Evolutionary conservation across 2,113 vertebrate species (phyloP), one percentile per base, ranked within the genome.

Genomic region (Tragelaphus buxtoni): DNA sequence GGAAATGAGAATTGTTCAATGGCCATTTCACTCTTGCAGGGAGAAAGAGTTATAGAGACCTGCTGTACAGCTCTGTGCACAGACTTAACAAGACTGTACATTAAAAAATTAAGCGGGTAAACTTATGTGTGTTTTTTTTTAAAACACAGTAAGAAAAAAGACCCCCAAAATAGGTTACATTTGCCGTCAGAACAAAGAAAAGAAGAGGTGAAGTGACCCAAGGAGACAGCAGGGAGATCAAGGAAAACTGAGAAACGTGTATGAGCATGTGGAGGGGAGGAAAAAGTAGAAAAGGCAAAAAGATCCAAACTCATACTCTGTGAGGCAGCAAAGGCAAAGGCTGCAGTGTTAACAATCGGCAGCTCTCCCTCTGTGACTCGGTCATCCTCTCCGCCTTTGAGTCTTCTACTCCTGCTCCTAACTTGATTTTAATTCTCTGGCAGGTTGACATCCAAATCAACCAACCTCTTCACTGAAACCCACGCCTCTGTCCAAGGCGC

Each of bases 341-440:
- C 32, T 6, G 65, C 63, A 24, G 28, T 9, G 72, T 56, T 84
- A 94, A 95, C 79, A 94, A 89, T n/a, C 79, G 81, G 60, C 42
- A 93, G 58, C 93, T 60, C 87, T 88, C 92, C 51, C 47, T 92
- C 51, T 24, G 56, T 26, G 30, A 91, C 58, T 91, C 93, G 80
- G 55, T 72, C 92, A 55, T 58, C 35, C n/a, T 92, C 85, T 92
- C 90, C 83, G 82, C 35, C 82, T 94, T 51, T 89, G 53, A 74
- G 90, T 61, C 79, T 85, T 96, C 90, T 83, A 80, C 63, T 93
- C 35, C 74, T 76, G 72, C 6, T 95, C 81, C 77, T 94, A 88
- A 88, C 28, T 88, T 77, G 74, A 90, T 88, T 96, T 95, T 94
- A 95, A 96, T 95, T 95, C 97, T 72, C 42, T 90, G 94, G 58